A percentile compares a stretch with the other conserved stretches of the same genome.
These are phyloP conservation scores for Atherix ibis DNA, from an alignment of 2,888 invertebrate species.

Conservation along the genomic window DNA sequence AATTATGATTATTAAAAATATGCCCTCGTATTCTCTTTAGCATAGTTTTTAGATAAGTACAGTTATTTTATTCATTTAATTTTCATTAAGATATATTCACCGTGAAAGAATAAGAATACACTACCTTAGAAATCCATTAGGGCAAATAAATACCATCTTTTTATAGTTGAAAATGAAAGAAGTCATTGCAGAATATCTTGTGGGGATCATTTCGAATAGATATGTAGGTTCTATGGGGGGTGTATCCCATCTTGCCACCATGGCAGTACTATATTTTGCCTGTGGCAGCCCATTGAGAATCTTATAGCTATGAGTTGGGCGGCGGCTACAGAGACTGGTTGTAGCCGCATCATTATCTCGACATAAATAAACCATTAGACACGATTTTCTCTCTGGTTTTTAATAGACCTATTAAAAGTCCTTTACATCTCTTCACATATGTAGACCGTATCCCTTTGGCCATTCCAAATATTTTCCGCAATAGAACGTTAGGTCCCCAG, in stretches of 20 bases:
- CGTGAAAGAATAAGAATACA: not conserved
- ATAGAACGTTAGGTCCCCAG: no score
- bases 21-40: no score
- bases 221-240: no score
- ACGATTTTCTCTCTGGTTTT: constrained; percentile 11
- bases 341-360: constrained; percentile 10
- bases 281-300: no score
- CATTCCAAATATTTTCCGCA: no score
- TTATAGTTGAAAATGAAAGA: not conserved
- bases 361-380: constrained; percentile 13
- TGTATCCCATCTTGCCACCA: no score
- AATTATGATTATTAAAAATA: no score
- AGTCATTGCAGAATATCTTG: not conserved
- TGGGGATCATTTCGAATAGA: no score
- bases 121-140: not conserved
- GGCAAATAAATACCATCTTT: not conserved
- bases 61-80: not conserved
- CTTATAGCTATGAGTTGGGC: no score
- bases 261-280: no score
- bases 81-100: not conserved
- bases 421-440: constrained; percentile 11
- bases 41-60: no score
- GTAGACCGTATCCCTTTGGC: constrained; percentile 3
- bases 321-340: no score
- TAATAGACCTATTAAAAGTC: constrained; percentile 12